Evolutionary conservation across 1,140 invertebrate species (phyloP), one percentile per base, ranked within the genome.

Genomic region (Aphis gossypii): DNA sequence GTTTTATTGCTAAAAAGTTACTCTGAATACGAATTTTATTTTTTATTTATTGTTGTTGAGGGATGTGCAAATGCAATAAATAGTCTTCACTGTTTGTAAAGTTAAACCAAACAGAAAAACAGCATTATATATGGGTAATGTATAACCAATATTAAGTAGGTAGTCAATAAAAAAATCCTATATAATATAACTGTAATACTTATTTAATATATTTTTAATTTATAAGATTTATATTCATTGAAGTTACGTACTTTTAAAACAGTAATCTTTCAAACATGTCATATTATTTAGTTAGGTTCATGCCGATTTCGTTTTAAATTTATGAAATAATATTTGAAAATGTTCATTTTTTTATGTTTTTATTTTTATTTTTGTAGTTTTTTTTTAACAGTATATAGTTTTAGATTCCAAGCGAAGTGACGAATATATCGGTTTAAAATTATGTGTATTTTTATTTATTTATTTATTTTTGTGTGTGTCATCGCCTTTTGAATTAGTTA

Each of bases 1-100:
- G 90, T 83, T 92, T 76, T 92, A 92, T 92, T 82, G 60, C 30
- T 92, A 51, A 83, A 92, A 92, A 92, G 68, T 92, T 92, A 92
- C n/a, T 25, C 41, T 56, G 18, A 35, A 92, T 76, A 82, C 3
- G 68, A 92, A 92, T 92, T 92, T 82, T 30, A 60, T 90, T 60
- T 41, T 90, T 90, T 60, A 60, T 90, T 68, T 90, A 90, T 90
- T 9, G 89, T 68, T 44, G 54, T 90, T 90, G 89, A 60, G 87
- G 87, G 87, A 89, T 38, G 87, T 89, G 51, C 23, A 89, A 89
- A 68, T 46, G 54, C 38, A 90, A 90, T 90, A 90, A 90, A 90
- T 68, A 90, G 88, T 60, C 89, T 68, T 68, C 89, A 44, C 30
- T 18, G 88, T 60, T 90, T 25, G 56, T 44, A 90, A 90, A 90